Evolutionary conservation across 1,140 invertebrate species (phyloP).

Genomic region (Gryllus bimaculatus): DNA sequence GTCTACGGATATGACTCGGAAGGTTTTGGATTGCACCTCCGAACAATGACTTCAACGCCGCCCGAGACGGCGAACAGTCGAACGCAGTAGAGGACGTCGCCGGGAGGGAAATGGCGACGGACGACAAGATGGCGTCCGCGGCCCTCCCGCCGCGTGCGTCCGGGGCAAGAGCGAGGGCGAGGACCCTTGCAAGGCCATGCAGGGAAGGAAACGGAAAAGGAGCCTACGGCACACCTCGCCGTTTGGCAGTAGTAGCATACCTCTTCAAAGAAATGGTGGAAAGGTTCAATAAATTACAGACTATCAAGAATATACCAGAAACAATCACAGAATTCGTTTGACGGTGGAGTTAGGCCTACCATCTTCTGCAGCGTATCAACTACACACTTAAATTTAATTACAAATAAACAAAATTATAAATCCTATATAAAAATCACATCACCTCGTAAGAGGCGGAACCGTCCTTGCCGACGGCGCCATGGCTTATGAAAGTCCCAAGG

Average conservation of each 20-base stretch:
- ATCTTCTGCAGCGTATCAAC: conserved; percentile 3
- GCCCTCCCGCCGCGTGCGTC: not conserved
- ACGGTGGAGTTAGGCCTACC: not conserved
- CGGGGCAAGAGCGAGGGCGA: not conserved
- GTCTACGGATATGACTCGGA: not conserved
- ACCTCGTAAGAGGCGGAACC: not conserved
- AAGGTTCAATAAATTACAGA: not conserved
- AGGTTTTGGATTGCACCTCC: not conserved
- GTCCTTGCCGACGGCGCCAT: not conserved
- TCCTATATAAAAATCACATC: not conserved
- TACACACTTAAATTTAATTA: not conserved
- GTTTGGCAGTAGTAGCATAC: not conserved
- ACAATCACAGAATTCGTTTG: conserved; percentile 4
- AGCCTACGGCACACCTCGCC: not conserved
- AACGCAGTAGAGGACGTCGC: not conserved
- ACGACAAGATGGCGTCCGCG: too few relatives aligned
- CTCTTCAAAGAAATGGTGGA: not conserved
- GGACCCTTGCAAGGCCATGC: too few relatives aligned
- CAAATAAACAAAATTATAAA: conserved; percentile 6
- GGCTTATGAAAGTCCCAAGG: too few relatives aligned
- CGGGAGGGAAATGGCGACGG: too few relatives aligned
- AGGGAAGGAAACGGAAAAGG: not conserved
- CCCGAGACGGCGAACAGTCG: not conserved
- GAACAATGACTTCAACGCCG: not conserved
- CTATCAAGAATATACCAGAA: not conserved